Base-by-base conservation (phyloP, 2,797 vertebrate genomes). In the Alca torda region DNA sequence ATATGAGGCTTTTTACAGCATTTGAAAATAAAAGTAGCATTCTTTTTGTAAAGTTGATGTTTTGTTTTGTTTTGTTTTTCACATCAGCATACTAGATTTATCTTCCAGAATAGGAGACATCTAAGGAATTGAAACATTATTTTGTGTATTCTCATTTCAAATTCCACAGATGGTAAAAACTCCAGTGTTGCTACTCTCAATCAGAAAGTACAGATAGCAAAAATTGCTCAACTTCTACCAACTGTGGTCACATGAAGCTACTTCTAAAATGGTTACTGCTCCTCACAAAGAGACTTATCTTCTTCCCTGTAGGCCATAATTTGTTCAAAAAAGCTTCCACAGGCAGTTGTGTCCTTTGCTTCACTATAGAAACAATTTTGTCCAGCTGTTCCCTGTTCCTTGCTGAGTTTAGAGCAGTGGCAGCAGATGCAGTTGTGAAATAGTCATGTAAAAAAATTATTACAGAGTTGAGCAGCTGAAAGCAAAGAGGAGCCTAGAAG, bases 21-120 rank as follows among this genome's bases (percentile, higher is more conserved):
- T 97, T 97, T 97, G 96, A 97, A 95, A 97, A 97, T 97, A 97
- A 97, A 97, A 95, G 86, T 95, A 96, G 95, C 92, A 92, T 96
- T 97, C 85, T 92, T 97, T 97, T 97, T 97, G 90, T 96, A 97
- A 96, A 93, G 65, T 79, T 72, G 90, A 21, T 14, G 33, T 4
- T 26, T 77, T 85, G 26, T 0, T 97, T 81, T 54, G 11, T 39
- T 39, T 39, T 39, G 11, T 13, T 74, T 64, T 83, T 88, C 18
- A 51, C 16, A 9, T 2, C 0, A 0, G 5, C 16, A 31, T 43
- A 45, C 30, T 56, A 45, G 17, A 28, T 76, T 92, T 75, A 25
- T 67, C 18, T 80, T 75, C 59, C 8, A 14, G 54, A 37, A 50
- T 16, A 23, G n/a, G 56, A 53, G 20, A 53, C 14, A 9, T 31